Conservation (phyloP, 1,140 invertebrate genomes). For the Sipha flava region DNA sequence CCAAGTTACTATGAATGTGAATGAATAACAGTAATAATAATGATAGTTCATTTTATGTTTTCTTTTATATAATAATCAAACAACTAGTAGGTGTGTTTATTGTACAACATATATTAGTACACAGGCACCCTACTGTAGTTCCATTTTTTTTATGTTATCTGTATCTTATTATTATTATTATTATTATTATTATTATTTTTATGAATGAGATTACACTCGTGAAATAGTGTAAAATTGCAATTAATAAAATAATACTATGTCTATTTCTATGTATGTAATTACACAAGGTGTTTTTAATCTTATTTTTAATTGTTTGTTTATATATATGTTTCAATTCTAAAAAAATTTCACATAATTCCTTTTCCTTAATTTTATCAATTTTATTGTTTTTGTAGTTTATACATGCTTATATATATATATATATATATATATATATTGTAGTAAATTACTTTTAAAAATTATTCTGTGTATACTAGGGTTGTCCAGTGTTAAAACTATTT, state of each 20-base stretch:
- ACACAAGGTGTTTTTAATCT: neutral
- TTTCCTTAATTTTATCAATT: too few relatives aligned
- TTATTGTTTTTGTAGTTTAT: too few relatives aligned
- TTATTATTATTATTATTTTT: neutral
- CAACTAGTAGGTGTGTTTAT: neutral
- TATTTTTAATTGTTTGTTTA: neutral
- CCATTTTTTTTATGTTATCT: neutral
- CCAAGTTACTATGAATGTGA: neutral
- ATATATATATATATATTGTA: too few relatives aligned
- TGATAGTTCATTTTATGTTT: neutral
- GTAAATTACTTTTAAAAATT: too few relatives aligned
- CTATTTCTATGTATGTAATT: neutral
- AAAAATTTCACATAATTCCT: neutral
- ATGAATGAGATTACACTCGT: neutral
- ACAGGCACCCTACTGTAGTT: neutral
- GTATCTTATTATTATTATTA: neutral
- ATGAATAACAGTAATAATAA: conserved; percentile 3
- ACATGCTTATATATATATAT: too few relatives aligned
- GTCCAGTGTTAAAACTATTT: too few relatives aligned
- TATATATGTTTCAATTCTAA: neutral
- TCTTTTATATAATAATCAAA: neutral
- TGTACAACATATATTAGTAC: neutral
- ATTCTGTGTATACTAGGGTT: too few relatives aligned
- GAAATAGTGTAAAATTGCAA: neutral
- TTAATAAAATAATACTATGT: neutral